Base-by-base conservation (phyloP, 1,140 invertebrate genomes). In the Theocolax elegans region DNA sequence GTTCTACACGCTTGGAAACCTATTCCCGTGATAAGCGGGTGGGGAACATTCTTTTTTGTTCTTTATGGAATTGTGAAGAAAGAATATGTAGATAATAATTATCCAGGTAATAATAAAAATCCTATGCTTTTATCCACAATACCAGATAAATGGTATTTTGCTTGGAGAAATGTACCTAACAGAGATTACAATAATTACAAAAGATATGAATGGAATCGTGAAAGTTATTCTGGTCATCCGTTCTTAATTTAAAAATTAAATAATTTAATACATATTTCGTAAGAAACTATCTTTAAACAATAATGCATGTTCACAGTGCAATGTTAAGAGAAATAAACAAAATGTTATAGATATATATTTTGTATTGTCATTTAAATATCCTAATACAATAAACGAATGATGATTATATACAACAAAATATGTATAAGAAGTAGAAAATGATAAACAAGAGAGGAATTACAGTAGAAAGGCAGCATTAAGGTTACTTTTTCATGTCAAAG, bases 401-500 rank as follows among this genome's bases (percentile, higher is more conserved):
- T 64, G 27, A 31, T 46, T 60, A 51, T 51, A 31, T 59, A 66
- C 44, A 66, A 46, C 46, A 46, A 51, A 27, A 12, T 6, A 54
- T 3, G n/a, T 48, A 58, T n/a, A 23, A 66, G 42, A 59, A 46
- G 19, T 9, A 3, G 25, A 46, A 10, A 19, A n/a, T 23, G 13
- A 67, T 56, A 13, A 31, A 38, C 21, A 21, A 21, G 46, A 21
- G 6, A n/a, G 23, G 3, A 49, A 23, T n/a, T n/a, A n/a, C n/a
- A n/a, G n/a, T n/a, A n/a, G n/a, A n/a, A n/a, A n/a, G n/a, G n/a
- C n/a, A n/a, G n/a, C n/a, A n/a, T n/a, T n/a, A n/a, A n/a, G n/a
- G 12, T 48, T 40, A 27, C 19, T 35, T 25, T 29, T 59, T 87
- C 87, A 93, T 77, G 92, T 93, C 72, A 95, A 83, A 15, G 94